Conservation (phyloP, 2,113 vertebrate species). For the Campylomormyrus tamandua region DNA sequence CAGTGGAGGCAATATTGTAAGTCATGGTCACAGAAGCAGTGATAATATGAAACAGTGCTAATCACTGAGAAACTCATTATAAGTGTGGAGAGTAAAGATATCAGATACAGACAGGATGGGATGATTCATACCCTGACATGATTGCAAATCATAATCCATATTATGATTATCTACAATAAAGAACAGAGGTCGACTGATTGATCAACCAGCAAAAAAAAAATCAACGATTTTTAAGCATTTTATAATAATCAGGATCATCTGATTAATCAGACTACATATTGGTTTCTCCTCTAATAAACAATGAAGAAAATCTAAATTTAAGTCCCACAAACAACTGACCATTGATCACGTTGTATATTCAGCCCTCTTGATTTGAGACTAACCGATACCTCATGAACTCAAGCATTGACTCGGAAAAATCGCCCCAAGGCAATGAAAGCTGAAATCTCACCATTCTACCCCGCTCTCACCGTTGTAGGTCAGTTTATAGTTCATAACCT, state of each 20-base stretch:
- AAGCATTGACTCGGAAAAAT: not conserved
- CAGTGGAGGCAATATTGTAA: not conserved
- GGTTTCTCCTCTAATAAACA: not conserved
- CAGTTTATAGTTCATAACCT: not conserved
- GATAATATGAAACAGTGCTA: not conserved
- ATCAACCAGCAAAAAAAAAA: not conserved
- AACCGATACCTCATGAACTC: not conserved
- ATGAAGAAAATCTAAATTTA: not conserved
- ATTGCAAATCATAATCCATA: not conserved
- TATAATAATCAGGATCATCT: not conserved
- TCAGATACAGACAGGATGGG: not conserved
- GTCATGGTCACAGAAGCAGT: not conserved
- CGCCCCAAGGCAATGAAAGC: not conserved
- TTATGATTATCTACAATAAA: not conserved
- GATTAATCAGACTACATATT: not conserved
- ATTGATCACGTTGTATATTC: not conserved
- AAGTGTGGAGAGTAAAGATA: not conserved
- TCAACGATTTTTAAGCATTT: not conserved
- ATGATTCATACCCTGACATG: not conserved
- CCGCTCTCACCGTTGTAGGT: not conserved
- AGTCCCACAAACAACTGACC: not conserved
- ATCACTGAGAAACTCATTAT: not conserved
- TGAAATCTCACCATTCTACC: not conserved
- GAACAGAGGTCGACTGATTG: not conserved
- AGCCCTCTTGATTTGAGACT: not conserved